phyloP scores from a whole-genome alignment of 2,113 vertebrate genomes.

The Pardalotus punctatus region DNA sequence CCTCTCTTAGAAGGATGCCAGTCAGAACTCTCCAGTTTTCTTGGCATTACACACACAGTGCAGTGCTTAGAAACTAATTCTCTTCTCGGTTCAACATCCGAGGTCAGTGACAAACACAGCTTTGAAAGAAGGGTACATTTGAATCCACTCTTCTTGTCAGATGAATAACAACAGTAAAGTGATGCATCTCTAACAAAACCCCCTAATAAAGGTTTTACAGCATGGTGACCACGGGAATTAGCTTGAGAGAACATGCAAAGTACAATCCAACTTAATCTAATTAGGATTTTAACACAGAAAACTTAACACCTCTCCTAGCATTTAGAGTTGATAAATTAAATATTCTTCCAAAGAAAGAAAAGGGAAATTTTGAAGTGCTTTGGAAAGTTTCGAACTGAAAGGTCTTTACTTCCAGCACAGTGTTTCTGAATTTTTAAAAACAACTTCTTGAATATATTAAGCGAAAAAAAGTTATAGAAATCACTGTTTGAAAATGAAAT shows the following conservation, averaged over 20 bases:
- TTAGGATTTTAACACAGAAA: neutral
- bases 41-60: neutral
- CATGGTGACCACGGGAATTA: constrained; percentile 21
- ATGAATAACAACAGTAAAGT: constrained; percentile 21
- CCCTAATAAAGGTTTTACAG: constrained; percentile 29
- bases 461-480: neutral
- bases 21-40: neutral
- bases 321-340: neutral
- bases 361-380: neutral
- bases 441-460: neutral
- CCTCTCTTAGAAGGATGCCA: neutral
- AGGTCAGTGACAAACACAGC: constrained; percentile 34
- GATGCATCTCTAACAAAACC: constrained; percentile 27
- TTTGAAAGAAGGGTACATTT: constrained; percentile 40
- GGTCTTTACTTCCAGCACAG: neutral
- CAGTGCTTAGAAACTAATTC: constrained; percentile 13
- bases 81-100: neutral
- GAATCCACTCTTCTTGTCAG: constrained; percentile 22
- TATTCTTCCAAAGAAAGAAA: neutral
- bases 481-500: neutral
- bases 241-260: neutral
- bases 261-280: constrained; percentile 22
- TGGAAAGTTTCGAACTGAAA: neutral
- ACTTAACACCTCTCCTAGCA: neutral
- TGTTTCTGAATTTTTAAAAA: neutral